Evolutionary conservation across 2,113 vertebrate species (phyloP).

Genomic region (Apaloderma vittatum): DNA sequence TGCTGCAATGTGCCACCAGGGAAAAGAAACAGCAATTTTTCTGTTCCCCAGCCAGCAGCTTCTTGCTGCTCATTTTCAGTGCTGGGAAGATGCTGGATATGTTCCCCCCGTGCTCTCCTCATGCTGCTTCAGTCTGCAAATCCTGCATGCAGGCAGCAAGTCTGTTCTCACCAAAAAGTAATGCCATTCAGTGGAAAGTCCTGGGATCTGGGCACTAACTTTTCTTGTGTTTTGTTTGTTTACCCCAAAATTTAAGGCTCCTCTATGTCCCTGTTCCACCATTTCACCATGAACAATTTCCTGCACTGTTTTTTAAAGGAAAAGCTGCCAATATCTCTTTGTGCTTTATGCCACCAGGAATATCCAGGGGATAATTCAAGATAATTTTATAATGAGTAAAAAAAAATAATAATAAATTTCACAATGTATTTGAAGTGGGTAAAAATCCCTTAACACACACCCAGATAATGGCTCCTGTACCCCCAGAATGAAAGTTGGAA

Average conservation of each 20-base stretch:
- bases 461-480: rapidly evolving
- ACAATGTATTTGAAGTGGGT: not conserved
- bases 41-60: not conserved
- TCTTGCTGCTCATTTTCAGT: not conserved
- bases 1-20: not conserved
- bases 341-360: not conserved
- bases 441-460: not conserved
- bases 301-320: not conserved
- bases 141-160: not conserved
- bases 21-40: not conserved
- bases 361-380: too few relatives aligned
- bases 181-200: not conserved
- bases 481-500: not conserved
- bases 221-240: not conserved
- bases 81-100: not conserved
- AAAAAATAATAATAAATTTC: not conserved
- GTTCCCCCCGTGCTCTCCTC: rapidly evolving
- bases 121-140: not conserved
- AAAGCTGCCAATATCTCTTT: not conserved
- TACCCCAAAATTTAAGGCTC: not conserved
- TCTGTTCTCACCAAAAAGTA: not conserved
- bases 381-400: not conserved
- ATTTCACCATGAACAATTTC: not conserved
- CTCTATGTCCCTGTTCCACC: rapidly evolving
- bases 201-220: not conserved